These are phyloP conservation scores for Acrocera orbiculus DNA, from an alignment of 2,888 invertebrate genomes.

Conservation along the genomic window DNA sequence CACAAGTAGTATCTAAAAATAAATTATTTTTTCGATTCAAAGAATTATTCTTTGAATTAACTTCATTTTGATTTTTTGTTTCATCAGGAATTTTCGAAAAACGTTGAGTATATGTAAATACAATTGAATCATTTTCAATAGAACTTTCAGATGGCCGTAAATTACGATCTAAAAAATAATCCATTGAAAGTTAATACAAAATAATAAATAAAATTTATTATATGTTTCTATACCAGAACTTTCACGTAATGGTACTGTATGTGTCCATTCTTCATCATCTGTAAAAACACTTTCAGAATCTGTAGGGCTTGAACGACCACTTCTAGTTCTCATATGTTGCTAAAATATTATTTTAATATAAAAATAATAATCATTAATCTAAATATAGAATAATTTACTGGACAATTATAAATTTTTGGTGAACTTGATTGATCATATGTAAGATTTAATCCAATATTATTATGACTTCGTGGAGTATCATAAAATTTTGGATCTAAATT, in stretches of 20 bases:
- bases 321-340: constrained; percentile 17
- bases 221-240: constrained; percentile 20
- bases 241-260: constrained; percentile 33
- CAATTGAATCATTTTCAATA: constrained; percentile 37
- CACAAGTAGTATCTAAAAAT: constrained; percentile 21
- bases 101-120: constrained; percentile 37
- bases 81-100: constrained; percentile 36
- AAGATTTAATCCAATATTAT: constrained; percentile 30
- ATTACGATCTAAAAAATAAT: constrained; percentile 24
- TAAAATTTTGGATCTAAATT: constrained; percentile 38
- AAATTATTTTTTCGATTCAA: constrained; percentile 36
- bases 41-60: constrained; percentile 26
- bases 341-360: too few relatives aligned
- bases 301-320: constrained; percentile 38
- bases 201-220: constrained; percentile 5
- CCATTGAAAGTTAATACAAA: constrained; percentile 4
- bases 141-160: constrained; percentile 39
- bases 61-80: constrained; percentile 26
- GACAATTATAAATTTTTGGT: constrained; percentile 30
- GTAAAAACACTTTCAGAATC: constrained; percentile 52
- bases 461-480: constrained; percentile 32
- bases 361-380: constrained; percentile 1
- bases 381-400: constrained; percentile 18
- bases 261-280: constrained; percentile 49
- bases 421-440: constrained; percentile 32